Percentiles rank a stretch among this genome's conserved stretches.
Conservation (phyloP, 2,888 invertebrate species). For the Nemapogon koenigi region DNA sequence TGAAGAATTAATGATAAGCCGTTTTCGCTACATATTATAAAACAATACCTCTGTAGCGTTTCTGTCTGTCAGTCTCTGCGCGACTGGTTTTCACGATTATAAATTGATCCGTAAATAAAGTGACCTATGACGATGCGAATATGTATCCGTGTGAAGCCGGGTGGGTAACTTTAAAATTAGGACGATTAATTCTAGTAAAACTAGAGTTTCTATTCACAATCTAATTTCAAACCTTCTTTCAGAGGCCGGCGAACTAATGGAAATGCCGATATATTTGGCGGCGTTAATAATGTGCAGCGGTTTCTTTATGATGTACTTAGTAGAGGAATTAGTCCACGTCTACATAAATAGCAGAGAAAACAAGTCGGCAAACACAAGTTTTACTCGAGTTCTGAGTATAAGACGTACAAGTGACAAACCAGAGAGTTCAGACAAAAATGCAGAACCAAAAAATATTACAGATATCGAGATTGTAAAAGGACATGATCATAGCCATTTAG, state of each 20-base stretch:
- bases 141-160: no score
- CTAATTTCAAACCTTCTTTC: slow-evolving; percentile 17
- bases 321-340: slow-evolving; percentile 79
- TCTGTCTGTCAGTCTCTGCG: no score
- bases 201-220: not conserved
- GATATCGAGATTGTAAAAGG: no score
- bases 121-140: no score
- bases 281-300: slow-evolving; percentile 78
- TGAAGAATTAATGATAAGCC: no score
- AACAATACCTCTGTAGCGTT: no score
- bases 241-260: slow-evolving; percentile 51
- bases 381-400: slow-evolving; percentile 40
- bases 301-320: slow-evolving; percentile 77
- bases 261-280: slow-evolving; percentile 69
- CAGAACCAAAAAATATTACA: no score
- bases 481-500: slow-evolving; percentile 36
- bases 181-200: no score
- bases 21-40: no score
- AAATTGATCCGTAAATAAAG: no score
- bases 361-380: slow-evolving; percentile 30
- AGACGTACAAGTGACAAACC: slow-evolving; percentile 45
- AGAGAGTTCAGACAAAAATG: slow-evolving; percentile 16
- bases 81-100: no score
- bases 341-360: slow-evolving; percentile 66
- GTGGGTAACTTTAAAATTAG: no score